Evolutionary conservation across 1,140 invertebrate species (phyloP).

Genomic region (Galleria mellonella): DNA sequence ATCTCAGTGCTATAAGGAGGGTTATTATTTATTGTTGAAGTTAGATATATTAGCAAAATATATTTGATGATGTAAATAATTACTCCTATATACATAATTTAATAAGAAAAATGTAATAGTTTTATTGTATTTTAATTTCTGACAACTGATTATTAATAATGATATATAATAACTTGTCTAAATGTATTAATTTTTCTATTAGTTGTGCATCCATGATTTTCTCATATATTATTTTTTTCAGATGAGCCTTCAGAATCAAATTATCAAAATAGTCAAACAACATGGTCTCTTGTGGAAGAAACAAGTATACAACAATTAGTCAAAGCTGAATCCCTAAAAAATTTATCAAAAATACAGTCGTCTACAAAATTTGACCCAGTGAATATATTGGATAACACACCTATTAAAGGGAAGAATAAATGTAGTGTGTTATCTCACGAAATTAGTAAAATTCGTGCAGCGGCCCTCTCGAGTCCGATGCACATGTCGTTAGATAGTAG

Average conservation of each 20-base stretch:
- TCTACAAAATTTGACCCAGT: constrained; percentile 34
- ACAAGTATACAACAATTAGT: constrained; percentile 37
- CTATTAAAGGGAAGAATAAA: constrained; percentile 51
- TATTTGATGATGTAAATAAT: too few relatives aligned
- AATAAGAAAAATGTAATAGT: too few relatives aligned
- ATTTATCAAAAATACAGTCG: constrained; percentile 34
- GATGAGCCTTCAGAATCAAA: constrained; percentile 31
- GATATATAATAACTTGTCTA: too few relatives aligned
- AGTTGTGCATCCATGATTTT: too few relatives aligned
- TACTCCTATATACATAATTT: too few relatives aligned
- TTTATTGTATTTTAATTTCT: too few relatives aligned
- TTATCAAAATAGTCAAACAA: constrained; percentile 16
- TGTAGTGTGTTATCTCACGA: constrained; percentile 41
- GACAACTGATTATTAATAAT: too few relatives aligned
- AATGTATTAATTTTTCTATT: too few relatives aligned
- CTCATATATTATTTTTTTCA: constrained; percentile 29
- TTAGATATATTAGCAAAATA: too few relatives aligned
- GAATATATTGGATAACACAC: constrained; percentile 43
- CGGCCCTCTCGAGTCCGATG: constrained; percentile 28
- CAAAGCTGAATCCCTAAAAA: constrained; percentile 24
- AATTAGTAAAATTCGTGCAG: constrained; percentile 58
- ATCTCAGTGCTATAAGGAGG: too few relatives aligned
- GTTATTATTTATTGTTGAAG: too few relatives aligned
- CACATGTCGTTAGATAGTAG: constrained; percentile 67
- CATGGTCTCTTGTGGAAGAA: constrained; percentile 49